Percentiles rank a stretch among this genome's conserved stretches.
These are phyloP conservation scores for Acropora tenuis DNA, from an alignment of 64 coral and sea anemone genomes.

Conservation along the genomic window DNA sequence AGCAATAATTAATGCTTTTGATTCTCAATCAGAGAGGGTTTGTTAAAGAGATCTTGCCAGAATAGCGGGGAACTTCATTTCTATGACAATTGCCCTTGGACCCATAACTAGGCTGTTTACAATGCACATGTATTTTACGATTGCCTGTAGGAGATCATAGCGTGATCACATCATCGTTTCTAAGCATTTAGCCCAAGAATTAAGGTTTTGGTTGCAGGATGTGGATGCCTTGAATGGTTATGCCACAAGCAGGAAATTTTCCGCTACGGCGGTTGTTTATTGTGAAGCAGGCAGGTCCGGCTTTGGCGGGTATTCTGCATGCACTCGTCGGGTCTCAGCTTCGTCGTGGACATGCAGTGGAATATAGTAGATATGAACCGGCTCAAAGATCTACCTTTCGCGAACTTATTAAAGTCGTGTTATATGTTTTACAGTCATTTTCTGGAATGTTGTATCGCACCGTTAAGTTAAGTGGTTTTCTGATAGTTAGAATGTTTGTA, in stretches of 20 bases:
- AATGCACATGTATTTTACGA: conserved; percentile 23
- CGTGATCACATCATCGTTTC: not conserved
- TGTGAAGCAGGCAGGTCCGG: not conserved
- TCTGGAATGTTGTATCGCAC: not conserved
- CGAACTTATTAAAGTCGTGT: not conserved
- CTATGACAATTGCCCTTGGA: conserved; percentile 6
- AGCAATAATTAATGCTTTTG: not conserved
- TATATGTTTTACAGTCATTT: not conserved
- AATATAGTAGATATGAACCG: not conserved
- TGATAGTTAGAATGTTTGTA: not conserved
- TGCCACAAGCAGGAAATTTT: not conserved
- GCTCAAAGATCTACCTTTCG: not conserved
- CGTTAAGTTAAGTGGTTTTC: conserved; percentile 5
- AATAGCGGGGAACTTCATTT: conserved; percentile 2
- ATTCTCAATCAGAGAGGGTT: not conserved
- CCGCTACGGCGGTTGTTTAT: not conserved
- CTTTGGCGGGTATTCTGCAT: not conserved
- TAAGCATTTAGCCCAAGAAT: conserved; percentile 15
- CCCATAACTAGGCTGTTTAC: conserved; percentile 26
- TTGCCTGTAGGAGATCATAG: conserved; percentile 19
- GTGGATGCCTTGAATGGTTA: not conserved
- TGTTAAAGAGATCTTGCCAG: not conserved
- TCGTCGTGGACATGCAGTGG: not conserved
- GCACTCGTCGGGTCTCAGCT: not conserved
- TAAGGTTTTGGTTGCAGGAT: conserved; percentile 42